Evolutionary conservation across 2,113 vertebrate species (phyloP), one percentile per base, ranked within the genome.

Genomic region (Holacanthus passer): DNA sequence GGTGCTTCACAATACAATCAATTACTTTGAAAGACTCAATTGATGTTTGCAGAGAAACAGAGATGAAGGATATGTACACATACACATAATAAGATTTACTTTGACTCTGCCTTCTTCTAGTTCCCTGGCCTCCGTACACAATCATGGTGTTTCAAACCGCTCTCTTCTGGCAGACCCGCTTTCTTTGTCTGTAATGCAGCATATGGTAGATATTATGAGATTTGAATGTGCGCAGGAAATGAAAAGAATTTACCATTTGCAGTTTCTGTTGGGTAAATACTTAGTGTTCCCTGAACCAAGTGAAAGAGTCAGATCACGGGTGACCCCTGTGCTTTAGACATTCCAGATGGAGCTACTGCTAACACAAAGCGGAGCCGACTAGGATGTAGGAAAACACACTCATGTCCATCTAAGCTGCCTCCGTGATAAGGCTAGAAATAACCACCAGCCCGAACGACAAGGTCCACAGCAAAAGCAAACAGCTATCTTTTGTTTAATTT

Each of bases 161-260:
- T 80, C 58, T 81, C 43, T 50, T 65, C 76, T 79, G 81, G 77
- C 71, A 68, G 47, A 50, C 5, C 41, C 47, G 31, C 48, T 71
- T 62, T 66, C 79, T 89, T 83, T 85, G 82, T 91, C 76, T 87
- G 45, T 20, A 68, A 72, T 16, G 20, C 75, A 87, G 68, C 94
- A 93, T 91, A 84, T 93, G 91, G 91, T 90, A 81, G 77, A 90
- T 86, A 93, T 93, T 93, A 92, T 12, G 31, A 59, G 71, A 87
- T 84, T 63, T 79, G 58, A 87, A 90, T 67, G 87, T 74, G 66
- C 56, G 59, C 80, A 79, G 82, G 82, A 84, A 92, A 88, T 93
- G 83, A 86, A 86, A 93, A 84, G 73, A 89, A 88, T 86, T 87
- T 71, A 55, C 63, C 79, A 53, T 89, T 89, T 85, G 81, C 84